Base-by-base conservation (phyloP, 2,888 invertebrate species). In the Drosophila mettleri region DNA sequence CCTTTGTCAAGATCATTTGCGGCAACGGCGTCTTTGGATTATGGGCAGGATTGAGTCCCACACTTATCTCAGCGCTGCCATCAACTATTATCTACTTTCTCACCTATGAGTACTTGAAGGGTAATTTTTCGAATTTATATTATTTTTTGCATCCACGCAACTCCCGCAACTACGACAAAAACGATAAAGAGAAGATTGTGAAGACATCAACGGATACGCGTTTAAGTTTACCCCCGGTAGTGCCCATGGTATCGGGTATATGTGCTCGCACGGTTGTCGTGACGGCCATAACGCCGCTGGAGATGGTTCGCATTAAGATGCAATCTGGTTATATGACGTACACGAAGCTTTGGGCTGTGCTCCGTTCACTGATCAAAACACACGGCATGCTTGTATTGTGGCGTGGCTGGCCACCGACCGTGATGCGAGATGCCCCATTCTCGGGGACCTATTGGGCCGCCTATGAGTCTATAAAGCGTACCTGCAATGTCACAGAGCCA, bases 41-140 rank as follows among this genome's bases (percentile, higher is more conserved):
- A 43, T 99, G 99, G 99, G 98, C 98, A 89, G 99, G 99, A 2
- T 93, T 99, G 48, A 96, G 98, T 85, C 99, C 99, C 0, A 99
- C 99, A 3, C 93, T 99, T 90, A 94, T 98, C 14, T 94, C 98
- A 92, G 98, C 99, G 14, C 93, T 99, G 69, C 99, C 99, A 45
- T 97, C 98, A 52, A 99, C 99, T 41, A 96, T 99, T 62, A 95
- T 98, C 72, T 99, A 99, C 93, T 99, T 99, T 93, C 97, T 98
- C 9, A 94, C 96, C 18, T 99, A 99, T 91, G 99, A 99, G 93
- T 97, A 98, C 91, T 93, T 98, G 54, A 93, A 96, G 83, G 93
- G 94, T 80, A 93, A 92, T 85, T 95, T 94, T 91, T 94, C 94
- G 68, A 51, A 71, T 22, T 27, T 78, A 24, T 67, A 79, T 53